Conservation (phyloP, 1,140 invertebrate species). For the Drosophila melanogaster region DNA sequence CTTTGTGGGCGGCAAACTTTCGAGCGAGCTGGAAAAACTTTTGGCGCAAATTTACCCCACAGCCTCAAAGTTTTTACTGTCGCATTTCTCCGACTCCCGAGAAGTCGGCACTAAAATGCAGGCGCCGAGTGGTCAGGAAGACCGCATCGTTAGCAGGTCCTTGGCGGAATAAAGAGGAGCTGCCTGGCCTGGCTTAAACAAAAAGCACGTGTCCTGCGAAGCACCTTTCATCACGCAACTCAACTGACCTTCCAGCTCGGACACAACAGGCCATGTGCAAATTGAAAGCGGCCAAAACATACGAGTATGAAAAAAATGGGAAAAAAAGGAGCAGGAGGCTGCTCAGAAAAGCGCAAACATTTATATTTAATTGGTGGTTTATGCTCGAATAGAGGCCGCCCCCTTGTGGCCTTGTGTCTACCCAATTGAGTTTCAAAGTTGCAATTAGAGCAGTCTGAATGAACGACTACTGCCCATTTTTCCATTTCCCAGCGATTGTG, state of each 20-base stretch:
- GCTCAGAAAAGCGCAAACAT: constrained; percentile 73
- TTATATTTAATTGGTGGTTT: constrained; percentile 76
- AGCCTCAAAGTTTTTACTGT: constrained; percentile 75
- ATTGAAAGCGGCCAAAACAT: constrained; percentile 40
- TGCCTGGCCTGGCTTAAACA: constrained; percentile 53
- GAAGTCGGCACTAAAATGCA: constrained; percentile 66
- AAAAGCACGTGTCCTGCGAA: constrained; percentile 68
- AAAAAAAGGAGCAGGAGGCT: constrained; percentile 7
- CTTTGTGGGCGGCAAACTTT: constrained; percentile 55
- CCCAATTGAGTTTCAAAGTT: constrained; percentile 82
- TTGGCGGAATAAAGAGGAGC: constrained; percentile 28
- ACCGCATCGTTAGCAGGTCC: constrained; percentile 50
- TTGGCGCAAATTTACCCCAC: constrained; percentile 48
- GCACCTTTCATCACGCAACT: constrained; percentile 26
- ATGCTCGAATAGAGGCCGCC: constrained; percentile 42
- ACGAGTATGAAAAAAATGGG: constrained; percentile 6
- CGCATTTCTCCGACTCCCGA: constrained; percentile 62
- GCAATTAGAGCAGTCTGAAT: constrained; percentile 78
- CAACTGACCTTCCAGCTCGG: constrained; percentile 62
- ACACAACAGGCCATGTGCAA: constrained; percentile 53
- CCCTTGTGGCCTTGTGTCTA: constrained; percentile 50
- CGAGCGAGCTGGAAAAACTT: constrained; percentile 48
- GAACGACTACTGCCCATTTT: constrained; percentile 53
- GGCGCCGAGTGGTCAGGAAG: constrained; percentile 19
- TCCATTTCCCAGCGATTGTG: no score